These are phyloP conservation scores for Pheosia tremula DNA, from an alignment of 2,888 invertebrate genomes.

Conservation along the genomic window DNA sequence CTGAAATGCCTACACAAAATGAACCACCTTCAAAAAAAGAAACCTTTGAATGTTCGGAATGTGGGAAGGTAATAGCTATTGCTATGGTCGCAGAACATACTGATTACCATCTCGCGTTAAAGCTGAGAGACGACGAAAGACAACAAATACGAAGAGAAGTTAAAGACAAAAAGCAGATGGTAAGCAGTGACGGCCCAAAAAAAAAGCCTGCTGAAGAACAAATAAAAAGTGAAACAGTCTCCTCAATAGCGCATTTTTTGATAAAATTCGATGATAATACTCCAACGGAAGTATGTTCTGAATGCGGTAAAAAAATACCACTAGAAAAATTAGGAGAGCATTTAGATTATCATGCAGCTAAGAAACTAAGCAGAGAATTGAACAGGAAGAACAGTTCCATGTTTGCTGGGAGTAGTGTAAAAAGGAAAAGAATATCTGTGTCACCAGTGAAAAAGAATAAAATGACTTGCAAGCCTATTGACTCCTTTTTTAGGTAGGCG, in stretches of 20 bases:
- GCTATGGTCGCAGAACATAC: constrained; percentile 87
- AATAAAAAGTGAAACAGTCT: constrained; percentile 50
- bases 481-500: constrained; percentile 64
- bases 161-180: constrained; percentile 40
- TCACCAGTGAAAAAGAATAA: constrained; percentile 69
- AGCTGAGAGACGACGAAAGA: constrained; percentile 85
- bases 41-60: constrained; percentile 85
- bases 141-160: constrained; percentile 54
- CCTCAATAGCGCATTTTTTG: constrained; percentile 72
- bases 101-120: constrained; percentile 90
- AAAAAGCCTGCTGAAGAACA: constrained; percentile 39
- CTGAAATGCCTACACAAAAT: constrained; percentile 13
- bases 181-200: constrained; percentile 27
- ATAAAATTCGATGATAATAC: constrained; percentile 68
- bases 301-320: constrained; percentile 87
- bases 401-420: constrained; percentile 46
- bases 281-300: constrained; percentile 84
- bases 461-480: constrained; percentile 69
- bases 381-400: constrained; percentile 69
- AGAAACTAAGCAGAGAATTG: constrained; percentile 88
- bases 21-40: constrained; percentile 31
- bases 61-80: constrained; percentile 83
- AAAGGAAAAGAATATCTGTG: constrained; percentile 66
- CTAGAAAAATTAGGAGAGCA: constrained; percentile 88
- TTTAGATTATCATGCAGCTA: constrained; percentile 93